Conservation (phyloP, 2,113 vertebrate species). For the Phaethon lepturus region DNA sequence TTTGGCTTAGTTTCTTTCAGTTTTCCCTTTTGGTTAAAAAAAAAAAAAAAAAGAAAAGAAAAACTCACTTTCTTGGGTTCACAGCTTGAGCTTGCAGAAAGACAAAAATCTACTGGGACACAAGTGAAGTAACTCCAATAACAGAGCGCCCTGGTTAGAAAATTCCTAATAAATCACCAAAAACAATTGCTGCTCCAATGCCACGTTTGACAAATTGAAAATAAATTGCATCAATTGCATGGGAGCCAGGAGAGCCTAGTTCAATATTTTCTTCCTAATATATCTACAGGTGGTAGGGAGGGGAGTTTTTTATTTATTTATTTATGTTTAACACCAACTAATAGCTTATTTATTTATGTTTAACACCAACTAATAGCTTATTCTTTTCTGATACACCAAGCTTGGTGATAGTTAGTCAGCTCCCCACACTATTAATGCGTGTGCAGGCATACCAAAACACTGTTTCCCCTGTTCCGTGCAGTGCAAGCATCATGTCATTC, state of each 20-base stretch:
- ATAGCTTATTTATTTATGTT: constrained; percentile 35
- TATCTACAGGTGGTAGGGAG: constrained; percentile 67
- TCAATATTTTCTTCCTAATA: constrained; percentile 64
- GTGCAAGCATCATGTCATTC: not conserved
- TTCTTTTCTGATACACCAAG: not conserved
- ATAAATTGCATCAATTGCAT: constrained; percentile 79
- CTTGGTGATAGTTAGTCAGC: not conserved
- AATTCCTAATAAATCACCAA: constrained; percentile 85
- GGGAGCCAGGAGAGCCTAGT: constrained; percentile 72
- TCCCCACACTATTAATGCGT: not conserved
- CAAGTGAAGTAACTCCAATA: constrained; percentile 68
- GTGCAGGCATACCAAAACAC: not conserved
- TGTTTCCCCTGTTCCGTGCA: not conserved
- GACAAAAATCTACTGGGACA: constrained; percentile 37
- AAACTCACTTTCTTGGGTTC: not conserved
- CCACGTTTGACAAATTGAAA: constrained; percentile 80
- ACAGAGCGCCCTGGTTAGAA: constrained; percentile 78
- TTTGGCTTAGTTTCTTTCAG: constrained; percentile 3
- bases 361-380: not conserved
- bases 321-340: constrained; percentile 4
- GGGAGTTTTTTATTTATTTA: not conserved
- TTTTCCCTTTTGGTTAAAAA: not conserved
- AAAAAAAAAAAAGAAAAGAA: not conserved
- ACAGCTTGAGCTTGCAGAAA: constrained; percentile 18
- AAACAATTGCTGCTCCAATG: constrained; percentile 68